Percentiles rank a stretch among this genome's conserved stretches.
Conservation (phyloP, 2,797 vertebrate genomes). For the Danio choprae region DNA sequence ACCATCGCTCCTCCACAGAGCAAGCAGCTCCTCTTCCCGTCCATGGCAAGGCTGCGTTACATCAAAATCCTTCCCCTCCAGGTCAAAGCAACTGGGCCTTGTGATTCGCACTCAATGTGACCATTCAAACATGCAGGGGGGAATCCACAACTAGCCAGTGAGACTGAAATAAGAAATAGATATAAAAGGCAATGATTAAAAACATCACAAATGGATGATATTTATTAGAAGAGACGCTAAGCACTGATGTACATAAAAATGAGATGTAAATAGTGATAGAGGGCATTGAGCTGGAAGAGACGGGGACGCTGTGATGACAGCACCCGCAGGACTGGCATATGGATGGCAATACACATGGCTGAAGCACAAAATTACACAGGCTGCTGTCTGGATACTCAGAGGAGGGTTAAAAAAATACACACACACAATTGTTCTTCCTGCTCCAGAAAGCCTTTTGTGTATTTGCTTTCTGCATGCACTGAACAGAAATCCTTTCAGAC, state of each 20-base stretch:
- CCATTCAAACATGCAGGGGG: constrained; percentile 35
- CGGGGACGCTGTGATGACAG: constrained; percentile 47
- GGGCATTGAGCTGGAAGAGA: constrained; percentile 48
- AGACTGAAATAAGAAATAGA: constrained; percentile 33
- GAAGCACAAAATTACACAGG: constrained; percentile 43
- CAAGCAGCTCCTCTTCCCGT: constrained; percentile 75
- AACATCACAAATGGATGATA: not conserved
- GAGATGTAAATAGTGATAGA: constrained; percentile 13
- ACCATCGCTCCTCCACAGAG: constrained; percentile 74
- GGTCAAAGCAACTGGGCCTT: constrained; percentile 50
- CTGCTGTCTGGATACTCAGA: constrained; percentile 38
- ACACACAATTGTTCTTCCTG: constrained; percentile 24
- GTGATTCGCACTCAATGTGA: constrained; percentile 41
- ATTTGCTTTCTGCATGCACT: constrained; percentile 6
- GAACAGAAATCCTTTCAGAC: constrained; percentile 2
- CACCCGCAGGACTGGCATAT: constrained; percentile 46
- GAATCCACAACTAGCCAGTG: constrained; percentile 26
- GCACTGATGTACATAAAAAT: not conserved
- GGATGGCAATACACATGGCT: constrained; percentile 44
- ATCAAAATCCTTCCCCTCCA: constrained; percentile 60
- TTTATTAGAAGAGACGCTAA: not conserved
- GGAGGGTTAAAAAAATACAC: constrained; percentile 18
- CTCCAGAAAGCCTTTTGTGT: constrained; percentile 35
- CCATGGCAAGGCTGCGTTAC: constrained; percentile 77
- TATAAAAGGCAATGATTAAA: not conserved